Percentiles rank a stretch among this genome's conserved stretches.
phyloP scores from a whole-genome alignment of 2,113 vertebrate species.

The Eira barbara region DNA sequence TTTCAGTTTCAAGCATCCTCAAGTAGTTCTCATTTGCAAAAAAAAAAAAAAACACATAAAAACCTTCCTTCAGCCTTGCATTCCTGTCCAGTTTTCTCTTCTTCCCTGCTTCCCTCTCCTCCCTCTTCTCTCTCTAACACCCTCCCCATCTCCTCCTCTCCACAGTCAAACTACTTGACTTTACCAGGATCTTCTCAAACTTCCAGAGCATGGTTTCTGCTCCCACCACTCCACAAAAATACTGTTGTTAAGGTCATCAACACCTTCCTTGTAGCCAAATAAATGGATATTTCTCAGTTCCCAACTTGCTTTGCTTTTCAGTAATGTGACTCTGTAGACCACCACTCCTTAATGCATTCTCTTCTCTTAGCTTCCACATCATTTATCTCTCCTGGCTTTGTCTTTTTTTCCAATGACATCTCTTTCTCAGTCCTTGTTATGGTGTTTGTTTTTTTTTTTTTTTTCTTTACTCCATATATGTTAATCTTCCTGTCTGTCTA shows the following conservation, averaged over 20 bases:
- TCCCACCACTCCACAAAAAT: background rate
- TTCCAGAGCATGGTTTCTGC: background rate
- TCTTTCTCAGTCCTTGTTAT: background rate
- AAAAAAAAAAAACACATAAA: background rate
- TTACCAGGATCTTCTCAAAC: background rate
- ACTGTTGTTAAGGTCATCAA: background rate
- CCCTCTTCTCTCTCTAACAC: too few species aligned
- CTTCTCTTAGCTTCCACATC: background rate
- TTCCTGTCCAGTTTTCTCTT: background rate
- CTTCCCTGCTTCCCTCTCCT: background rate
- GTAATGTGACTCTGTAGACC: background rate
- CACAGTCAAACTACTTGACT: background rate
- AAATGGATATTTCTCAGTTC: background rate
- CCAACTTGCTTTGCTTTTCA: background rate
- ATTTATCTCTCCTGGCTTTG: background rate
- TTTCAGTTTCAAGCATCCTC: background rate
- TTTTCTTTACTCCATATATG: background rate
- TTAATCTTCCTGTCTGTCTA: background rate
- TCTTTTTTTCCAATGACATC: background rate
- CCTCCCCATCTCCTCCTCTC: background rate
- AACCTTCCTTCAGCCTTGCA: background rate
- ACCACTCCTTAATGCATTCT: background rate
- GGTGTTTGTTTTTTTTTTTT: background rate
- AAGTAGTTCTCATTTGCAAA: background rate
- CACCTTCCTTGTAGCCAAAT: background rate